A percentile compares a stretch with the other conserved stretches of the same genome.
These are phyloP conservation scores for Proteles cristata DNA, from an alignment of 2,113 vertebrate species.

Conservation along the genomic window DNA sequence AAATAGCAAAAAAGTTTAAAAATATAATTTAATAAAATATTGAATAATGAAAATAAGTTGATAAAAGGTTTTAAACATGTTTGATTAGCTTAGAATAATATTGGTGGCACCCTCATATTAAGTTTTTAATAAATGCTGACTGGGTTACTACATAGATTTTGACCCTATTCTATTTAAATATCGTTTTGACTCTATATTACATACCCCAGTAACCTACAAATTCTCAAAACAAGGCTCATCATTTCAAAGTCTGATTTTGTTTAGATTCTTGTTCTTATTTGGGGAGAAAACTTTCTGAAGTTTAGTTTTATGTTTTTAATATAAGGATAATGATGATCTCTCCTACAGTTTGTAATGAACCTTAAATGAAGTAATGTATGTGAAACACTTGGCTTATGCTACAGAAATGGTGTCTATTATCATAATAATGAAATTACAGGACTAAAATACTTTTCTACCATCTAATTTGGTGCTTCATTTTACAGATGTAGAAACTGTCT, in stretches of 20 bases:
- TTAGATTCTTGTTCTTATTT: background rate
- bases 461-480: conserved; percentile 13
- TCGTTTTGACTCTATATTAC: background rate
- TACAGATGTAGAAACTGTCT: background rate
- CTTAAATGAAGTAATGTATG: conserved; percentile 5
- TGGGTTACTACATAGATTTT: background rate
- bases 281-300: background rate
- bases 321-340: background rate
- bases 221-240: background rate
- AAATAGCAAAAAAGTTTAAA: background rate
- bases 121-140: background rate
- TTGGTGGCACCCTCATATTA: background rate
- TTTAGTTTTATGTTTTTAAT: background rate
- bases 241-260: background rate
- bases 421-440: conserved; percentile 39
- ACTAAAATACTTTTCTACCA: conserved; percentile 11
- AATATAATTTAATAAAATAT: background rate
- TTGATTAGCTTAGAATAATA: background rate
- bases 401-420: conserved; percentile 42
- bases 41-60: background rate
- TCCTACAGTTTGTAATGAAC: conserved; percentile 12
- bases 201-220: background rate
- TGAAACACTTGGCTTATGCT: background rate
- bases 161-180: background rate
- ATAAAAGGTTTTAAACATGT: background rate